Conservation (phyloP, 2,797 vertebrate genomes). For the Xiphophorus birchmanni region DNA sequence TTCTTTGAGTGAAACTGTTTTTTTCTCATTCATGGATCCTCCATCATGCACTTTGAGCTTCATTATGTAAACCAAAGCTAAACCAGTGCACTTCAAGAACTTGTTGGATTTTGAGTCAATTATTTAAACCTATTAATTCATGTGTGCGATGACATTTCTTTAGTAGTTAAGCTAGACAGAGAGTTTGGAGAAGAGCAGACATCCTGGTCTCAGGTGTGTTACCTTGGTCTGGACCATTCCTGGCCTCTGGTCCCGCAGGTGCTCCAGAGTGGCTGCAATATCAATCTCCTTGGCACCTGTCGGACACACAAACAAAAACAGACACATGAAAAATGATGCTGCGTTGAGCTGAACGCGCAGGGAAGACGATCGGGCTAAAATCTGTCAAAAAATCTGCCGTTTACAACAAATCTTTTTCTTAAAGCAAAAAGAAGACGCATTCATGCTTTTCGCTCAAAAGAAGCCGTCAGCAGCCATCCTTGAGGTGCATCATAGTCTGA, state of each 20-base stretch:
- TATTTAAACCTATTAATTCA: neutral
- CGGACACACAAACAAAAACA: conserved; percentile 55
- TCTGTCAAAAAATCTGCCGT: conserved; percentile 75
- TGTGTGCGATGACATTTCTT: neutral
- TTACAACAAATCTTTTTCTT: conserved; percentile 36
- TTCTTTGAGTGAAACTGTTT: neutral
- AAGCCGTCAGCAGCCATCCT: neutral
- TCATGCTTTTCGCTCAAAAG: conserved; percentile 40
- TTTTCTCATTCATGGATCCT: neutral
- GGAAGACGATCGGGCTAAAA: conserved; percentile 79
- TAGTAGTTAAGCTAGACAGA: neutral
- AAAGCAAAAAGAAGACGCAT: conserved; percentile 35
- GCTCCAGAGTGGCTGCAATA: conserved; percentile 97
- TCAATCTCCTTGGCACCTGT: conserved; percentile 99
- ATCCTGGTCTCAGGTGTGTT: conserved; percentile 42
- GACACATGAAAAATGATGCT: conserved; percentile 35
- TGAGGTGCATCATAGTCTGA: neutral
- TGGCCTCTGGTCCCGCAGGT: conserved; percentile 95
- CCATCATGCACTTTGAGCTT: neutral
- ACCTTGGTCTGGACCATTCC: conserved; percentile 99
- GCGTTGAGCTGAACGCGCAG: conserved; percentile 73
- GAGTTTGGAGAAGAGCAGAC: conserved; percentile 1
- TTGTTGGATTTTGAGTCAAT: neutral
- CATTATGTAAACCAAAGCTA: neutral
- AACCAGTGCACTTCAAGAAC: neutral